Percentiles rank a stretch among this genome's conserved stretches.
Conservation (phyloP, 2,888 invertebrate genomes). For the Tachina grossa region DNA sequence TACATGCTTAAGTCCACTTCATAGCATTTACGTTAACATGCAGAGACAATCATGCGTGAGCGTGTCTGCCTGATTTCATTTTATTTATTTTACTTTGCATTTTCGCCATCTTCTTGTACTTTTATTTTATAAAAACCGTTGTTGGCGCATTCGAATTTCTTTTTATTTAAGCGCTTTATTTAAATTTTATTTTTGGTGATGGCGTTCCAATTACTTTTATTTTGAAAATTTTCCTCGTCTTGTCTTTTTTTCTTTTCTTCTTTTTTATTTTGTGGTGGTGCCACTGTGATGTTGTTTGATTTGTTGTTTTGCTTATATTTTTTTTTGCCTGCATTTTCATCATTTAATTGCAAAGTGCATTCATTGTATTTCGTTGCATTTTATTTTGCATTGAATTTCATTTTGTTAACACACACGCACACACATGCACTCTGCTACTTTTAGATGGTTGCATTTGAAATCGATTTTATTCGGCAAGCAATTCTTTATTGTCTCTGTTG, state of each 20-base stretch:
- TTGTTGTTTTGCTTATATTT: constrained; percentile 22
- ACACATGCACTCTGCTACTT: neutral
- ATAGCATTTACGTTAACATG: no score
- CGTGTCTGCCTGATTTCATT: neutral
- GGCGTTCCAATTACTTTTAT: constrained; percentile 73
- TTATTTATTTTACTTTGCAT: constrained; percentile 6
- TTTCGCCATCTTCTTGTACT: neutral
- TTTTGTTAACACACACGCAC: neutral
- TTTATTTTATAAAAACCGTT: constrained; percentile 8
- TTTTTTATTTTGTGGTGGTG: constrained; percentile 47
- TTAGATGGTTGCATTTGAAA: constrained; percentile 23
- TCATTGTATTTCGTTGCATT: constrained; percentile 39
- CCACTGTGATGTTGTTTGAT: constrained; percentile 59
- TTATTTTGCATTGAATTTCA: constrained; percentile 57
- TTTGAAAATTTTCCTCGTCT: constrained; percentile 65
- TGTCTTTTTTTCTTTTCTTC: neutral
- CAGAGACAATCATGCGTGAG: neutral
- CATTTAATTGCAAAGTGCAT: constrained; percentile 67
- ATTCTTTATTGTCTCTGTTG: constrained; percentile 61
- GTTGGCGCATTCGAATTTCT: neutral
- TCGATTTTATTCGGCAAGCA: constrained; percentile 60
- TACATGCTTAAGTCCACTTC: no score
- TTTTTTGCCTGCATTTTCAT: constrained; percentile 52
- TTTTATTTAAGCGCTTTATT: constrained; percentile 8
- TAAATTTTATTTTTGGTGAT: neutral